phyloP scores from a whole-genome alignment of 2,797 vertebrate species.

The Urocyon cinereoargenteus region DNA sequence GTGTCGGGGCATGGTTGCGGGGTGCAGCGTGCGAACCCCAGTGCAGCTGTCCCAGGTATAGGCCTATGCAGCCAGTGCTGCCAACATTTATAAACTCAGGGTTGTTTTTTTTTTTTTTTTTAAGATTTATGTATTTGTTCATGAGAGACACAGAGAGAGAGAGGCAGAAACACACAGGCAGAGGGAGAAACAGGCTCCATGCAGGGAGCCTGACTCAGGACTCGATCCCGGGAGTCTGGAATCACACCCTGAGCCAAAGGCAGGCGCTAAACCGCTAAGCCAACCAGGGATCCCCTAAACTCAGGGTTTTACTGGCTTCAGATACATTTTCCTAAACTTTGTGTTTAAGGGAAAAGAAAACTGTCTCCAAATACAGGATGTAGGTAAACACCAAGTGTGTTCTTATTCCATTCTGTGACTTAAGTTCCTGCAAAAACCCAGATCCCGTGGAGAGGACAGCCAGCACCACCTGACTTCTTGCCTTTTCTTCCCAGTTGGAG shows the following conservation, averaged over 20 bases:
- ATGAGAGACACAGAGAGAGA: no score
- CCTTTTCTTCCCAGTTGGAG: constrained; percentile 91
- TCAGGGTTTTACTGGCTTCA: neutral
- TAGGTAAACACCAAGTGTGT: neutral
- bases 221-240: no score
- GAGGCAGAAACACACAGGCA: no score
- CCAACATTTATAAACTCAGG: neutral
- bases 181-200: no score
- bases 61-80: accelerated
- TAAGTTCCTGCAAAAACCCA: neutral
- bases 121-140: no score
- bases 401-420: neutral
- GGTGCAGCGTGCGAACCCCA: neutral
- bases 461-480: accelerated
- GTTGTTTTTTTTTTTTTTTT: no score
- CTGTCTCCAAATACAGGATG: neutral
- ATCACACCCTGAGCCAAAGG: no score
- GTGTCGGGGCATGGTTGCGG: neutral
- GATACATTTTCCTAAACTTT: neutral
- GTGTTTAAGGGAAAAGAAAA: neutral
- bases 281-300: no score
- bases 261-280: no score
- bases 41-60: accelerated
- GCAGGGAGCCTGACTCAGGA: no score
- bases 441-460: accelerated